Evolutionary conservation across 1,140 invertebrate genomes (phyloP).

Genomic region (Pseudoatta argentina): DNA sequence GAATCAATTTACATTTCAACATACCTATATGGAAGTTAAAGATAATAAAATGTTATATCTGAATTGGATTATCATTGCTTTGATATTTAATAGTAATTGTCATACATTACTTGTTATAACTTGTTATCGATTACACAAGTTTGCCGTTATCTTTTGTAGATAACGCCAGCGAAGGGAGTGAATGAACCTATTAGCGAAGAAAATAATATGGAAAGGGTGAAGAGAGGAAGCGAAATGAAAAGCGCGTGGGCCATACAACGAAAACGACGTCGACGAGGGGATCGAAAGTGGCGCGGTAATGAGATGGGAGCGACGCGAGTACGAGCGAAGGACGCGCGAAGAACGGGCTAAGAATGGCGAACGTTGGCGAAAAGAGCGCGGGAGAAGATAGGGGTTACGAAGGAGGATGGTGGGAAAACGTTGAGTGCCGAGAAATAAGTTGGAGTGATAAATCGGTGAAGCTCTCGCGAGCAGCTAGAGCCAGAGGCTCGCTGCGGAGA

Average conservation of each 20-base stretch:
- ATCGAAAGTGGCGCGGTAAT: constrained; percentile 52
- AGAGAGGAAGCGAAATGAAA: constrained; percentile 36
- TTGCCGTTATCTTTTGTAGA: constrained; percentile 47
- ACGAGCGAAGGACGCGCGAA: not conserved
- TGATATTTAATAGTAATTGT: too few relatives aligned
- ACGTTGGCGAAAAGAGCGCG: constrained; percentile 38
- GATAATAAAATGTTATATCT: too few relatives aligned
- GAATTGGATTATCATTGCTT: too few relatives aligned
- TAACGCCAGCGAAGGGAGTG: constrained; percentile 64
- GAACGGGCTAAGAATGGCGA: constrained; percentile 37
- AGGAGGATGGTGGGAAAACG: constrained; percentile 34
- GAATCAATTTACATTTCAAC: too few relatives aligned
- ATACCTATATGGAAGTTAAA: too few relatives aligned
- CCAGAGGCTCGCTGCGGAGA: not conserved
- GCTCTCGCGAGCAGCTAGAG: constrained; percentile 63
- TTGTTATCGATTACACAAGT: constrained; percentile 17
- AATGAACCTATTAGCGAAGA: constrained; percentile 65
- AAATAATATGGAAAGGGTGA: constrained; percentile 60
- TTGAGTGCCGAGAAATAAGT: constrained; percentile 70
- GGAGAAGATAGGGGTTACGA: not conserved
- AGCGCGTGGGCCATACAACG: constrained; percentile 39
- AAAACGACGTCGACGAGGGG: constrained; percentile 31
- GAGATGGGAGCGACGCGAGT: constrained; percentile 44
- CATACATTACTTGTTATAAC: too few relatives aligned
- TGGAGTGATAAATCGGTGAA: constrained; percentile 74